Base-by-base conservation (phyloP, 2,888 invertebrate species). In the Drosophila fulvimacula region DNA sequence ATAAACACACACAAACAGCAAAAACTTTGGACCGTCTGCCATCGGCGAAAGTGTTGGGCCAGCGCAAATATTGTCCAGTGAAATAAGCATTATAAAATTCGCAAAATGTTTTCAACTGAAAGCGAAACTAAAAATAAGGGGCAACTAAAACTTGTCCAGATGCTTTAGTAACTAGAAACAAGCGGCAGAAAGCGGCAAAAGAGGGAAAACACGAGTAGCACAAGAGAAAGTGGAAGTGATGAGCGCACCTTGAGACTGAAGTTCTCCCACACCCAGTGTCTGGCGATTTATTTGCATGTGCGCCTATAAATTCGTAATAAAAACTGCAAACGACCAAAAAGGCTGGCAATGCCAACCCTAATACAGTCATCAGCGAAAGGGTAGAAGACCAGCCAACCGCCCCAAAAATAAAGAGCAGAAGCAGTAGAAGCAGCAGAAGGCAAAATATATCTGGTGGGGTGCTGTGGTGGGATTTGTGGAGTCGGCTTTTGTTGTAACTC, bases 231-330 rank as follows among this genome's bases (percentile, higher is more conserved):
- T 32, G 38, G 36, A 60, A 67, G 66, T 79, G 62, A 65, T 52
- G 60, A 81, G 67, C 60, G 46, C 63, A 77, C 73, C 77, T 80
- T 73, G 67, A 68, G 77, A 39, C 61, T n/a, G n/a, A 32, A 60
- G 36, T 2, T 36, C 48, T 1, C 15, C 24, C 11, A 15, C 15
- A 30, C 42, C 30, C 19, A 21, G 30, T 36, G 59, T 62, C 57
- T 73, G 69, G 78, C 90, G 89, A 90, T 90, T 90, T 90, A 90
- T 90, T 82, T 81, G 79, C 82, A 81, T 86, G 81, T 76, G 82
- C 82, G 90, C 84, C 90, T 90, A 90, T 90, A 90, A 90, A 90
- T 90, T 86, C 80, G 90, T 83, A 89, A 89, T 89, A 90, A 90
- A 90, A 90, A 88, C 77, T 78, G 88, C 73, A 84, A 90, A 86